phyloP scores from a whole-genome alignment of 2,797 vertebrate genomes.

The Ptychobarbus kaznakovi region DNA sequence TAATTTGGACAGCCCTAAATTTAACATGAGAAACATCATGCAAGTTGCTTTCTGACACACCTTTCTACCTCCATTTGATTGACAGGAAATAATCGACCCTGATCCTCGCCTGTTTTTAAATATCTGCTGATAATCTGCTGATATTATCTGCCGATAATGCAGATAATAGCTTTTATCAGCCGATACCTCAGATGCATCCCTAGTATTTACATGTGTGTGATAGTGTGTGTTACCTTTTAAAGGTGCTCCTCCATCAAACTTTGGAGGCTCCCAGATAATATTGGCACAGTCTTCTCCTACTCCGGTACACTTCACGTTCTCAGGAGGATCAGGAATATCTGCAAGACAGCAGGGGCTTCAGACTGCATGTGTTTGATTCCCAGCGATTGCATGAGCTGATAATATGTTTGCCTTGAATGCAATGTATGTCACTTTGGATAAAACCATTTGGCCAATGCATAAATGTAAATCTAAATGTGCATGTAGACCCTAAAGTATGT shows the following conservation, averaged over 20 bases:
- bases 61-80: background rate
- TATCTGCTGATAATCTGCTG: background rate
- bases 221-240: slow-evolving; percentile 79
- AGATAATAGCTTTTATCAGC: background rate
- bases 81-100: background rate
- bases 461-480: background rate
- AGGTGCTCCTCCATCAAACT: slow-evolving; percentile 85
- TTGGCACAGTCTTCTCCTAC: slow-evolving; percentile 88
- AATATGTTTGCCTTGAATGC: background rate
- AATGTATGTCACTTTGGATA: background rate
- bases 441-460: background rate
- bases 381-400: background rate
- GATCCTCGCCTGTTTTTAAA: background rate
- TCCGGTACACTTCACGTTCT: slow-evolving; percentile 79
- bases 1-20: background rate
- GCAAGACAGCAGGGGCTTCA: slow-evolving; percentile 5
- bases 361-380: background rate
- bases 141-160: background rate
- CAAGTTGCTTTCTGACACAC: too few relatives aligned
- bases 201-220: background rate
- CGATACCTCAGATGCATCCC: background rate
- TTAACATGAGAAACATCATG: background rate
- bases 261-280: slow-evolving; percentile 85
- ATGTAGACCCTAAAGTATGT: background rate
- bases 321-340: slow-evolving; percentile 91